These are phyloP conservation scores for Ricordea florida DNA, from an alignment of 92 coral and sea anemone genomes.

Conservation along the genomic window DNA sequence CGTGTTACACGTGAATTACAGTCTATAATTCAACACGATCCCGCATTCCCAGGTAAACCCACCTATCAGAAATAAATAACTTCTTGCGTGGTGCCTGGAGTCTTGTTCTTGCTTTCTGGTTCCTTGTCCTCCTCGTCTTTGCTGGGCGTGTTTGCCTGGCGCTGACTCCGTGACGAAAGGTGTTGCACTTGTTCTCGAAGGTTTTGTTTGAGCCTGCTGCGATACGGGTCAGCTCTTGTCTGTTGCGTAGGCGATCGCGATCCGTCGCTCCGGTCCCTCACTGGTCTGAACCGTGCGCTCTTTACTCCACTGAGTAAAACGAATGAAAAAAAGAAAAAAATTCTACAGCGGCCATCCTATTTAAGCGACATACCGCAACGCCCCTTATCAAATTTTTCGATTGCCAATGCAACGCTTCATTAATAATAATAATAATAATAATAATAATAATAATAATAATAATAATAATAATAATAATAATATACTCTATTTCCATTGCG, in stretches of 20 bases:
- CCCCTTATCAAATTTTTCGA: background rate
- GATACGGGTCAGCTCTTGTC: slow-evolving; percentile 2
- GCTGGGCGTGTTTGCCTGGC: background rate
- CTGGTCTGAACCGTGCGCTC: slow-evolving; percentile 34
- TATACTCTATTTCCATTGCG: no score
- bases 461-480: no score
- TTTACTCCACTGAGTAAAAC: background rate
- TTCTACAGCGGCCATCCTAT: background rate
- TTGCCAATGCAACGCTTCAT: background rate
- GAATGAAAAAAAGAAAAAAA: background rate
- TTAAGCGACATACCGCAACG: background rate
- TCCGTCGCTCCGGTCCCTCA: slow-evolving; percentile 12
- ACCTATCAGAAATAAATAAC: slow-evolving; percentile 72
- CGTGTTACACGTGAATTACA: no score
- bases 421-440: background rate
- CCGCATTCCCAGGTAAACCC: background rate
- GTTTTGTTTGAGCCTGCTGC: slow-evolving; percentile 5
- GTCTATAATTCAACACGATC: no score
- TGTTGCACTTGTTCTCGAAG: background rate
- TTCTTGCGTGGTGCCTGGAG: slow-evolving; percentile 43
- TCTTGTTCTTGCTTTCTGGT: slow-evolving; percentile 12
- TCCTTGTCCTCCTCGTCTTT: slow-evolving; percentile 23
- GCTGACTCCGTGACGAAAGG: slow-evolving; percentile 12
- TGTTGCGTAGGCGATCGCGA: slow-evolving; percentile 25
- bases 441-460: no score